Base-by-base conservation (phyloP, 2,113 vertebrate genomes). In the Gallinago jamesoni region DNA sequence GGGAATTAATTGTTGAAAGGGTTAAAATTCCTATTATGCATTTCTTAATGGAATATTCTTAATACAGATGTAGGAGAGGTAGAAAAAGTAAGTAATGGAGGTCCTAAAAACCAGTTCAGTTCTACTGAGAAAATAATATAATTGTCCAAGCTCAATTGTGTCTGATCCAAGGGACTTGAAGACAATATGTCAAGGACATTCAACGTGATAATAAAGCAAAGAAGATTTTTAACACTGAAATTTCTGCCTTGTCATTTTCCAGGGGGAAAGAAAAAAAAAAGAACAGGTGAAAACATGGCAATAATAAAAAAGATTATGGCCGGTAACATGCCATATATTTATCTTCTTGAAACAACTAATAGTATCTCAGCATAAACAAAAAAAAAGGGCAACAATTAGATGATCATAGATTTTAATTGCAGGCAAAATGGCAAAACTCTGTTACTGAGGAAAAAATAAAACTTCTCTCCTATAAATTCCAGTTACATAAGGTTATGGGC, bases 401-500 rank as follows among this genome's bases (percentile, higher is more conserved):
- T 57, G 33, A 75, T 78, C 21, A 57, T 7, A 70, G 25, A n/a
- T 85, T 87, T 95, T 70, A 86, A 84, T 66, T 37, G 8, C 55
- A 69, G 30, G 31, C 39, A 87, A 91, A 94, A 69, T 63, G 33
- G 37, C 9, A 83, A 83, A 64, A 37, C n/a, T 56, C 18, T 79
- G 50, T 82, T 89, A 62, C 48, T 56, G 63, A 47, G 20, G 31
- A 35, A 63, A 80, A 83, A 50, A 84, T 2, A 53, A 69, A 67
- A 45, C 10, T 12, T 39, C 5, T 48, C 55, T 88, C 73, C 73
- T 78, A 62, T 87, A 94, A 81, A 91, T 91, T 93, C 47, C 25
- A 57, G 56, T 95, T 95, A 94, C 33, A 66, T 94, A 95, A 97
- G 62, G 84, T 78, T 90, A 84, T 69, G 64, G 47, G 52, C 73